Evolutionary conservation across 2,113 vertebrate species (phyloP).

Genomic region (Australoheros scitulus): DNA sequence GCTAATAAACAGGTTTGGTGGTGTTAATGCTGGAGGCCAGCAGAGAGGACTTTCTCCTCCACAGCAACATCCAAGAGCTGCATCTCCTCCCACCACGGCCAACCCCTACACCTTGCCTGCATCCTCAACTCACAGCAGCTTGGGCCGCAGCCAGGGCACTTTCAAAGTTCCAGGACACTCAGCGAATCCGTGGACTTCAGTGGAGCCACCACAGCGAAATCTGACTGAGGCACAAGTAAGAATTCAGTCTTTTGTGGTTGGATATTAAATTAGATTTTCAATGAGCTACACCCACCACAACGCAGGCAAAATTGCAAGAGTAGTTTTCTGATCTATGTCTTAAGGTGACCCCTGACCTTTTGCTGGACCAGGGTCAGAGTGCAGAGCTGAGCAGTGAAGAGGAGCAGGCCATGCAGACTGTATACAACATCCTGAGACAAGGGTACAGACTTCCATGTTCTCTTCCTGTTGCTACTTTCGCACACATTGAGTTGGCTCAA

Average conservation of each 20-base stretch:
- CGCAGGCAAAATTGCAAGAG: slow-evolving; percentile 48
- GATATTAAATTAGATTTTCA: background rate
- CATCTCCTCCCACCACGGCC: slow-evolving; percentile 21
- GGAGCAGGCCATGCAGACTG: slow-evolving; percentile 81
- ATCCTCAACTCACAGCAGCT: slow-evolving; percentile 72
- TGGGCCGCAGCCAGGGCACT: slow-evolving; percentile 50
- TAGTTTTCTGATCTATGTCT: slow-evolving; percentile 71
- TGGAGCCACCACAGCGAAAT: slow-evolving; percentile 43
- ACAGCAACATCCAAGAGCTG: slow-evolving; percentile 64
- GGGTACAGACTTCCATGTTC: slow-evolving; percentile 75
- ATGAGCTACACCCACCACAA: background rate
- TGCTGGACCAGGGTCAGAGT: slow-evolving; percentile 88
- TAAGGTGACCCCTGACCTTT: slow-evolving; percentile 92
- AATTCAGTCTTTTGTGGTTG: background rate
- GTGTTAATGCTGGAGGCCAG: slow-evolving; percentile 60
- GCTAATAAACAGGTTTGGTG: slow-evolving; percentile 82
- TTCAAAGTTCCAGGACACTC: slow-evolving; percentile 31
- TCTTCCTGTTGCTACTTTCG: background rate
- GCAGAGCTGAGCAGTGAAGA: slow-evolving; percentile 77
- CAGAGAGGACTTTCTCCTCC: slow-evolving; percentile 72
- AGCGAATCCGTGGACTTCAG: slow-evolving; percentile 49
- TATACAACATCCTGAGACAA: slow-evolving; percentile 87
- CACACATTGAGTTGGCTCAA: background rate
- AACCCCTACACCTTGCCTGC: slow-evolving; percentile 62
- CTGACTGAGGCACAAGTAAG: slow-evolving; percentile 82